Base-by-base conservation (phyloP, 2,797 vertebrate genomes). In the Danionella dracula region DNA sequence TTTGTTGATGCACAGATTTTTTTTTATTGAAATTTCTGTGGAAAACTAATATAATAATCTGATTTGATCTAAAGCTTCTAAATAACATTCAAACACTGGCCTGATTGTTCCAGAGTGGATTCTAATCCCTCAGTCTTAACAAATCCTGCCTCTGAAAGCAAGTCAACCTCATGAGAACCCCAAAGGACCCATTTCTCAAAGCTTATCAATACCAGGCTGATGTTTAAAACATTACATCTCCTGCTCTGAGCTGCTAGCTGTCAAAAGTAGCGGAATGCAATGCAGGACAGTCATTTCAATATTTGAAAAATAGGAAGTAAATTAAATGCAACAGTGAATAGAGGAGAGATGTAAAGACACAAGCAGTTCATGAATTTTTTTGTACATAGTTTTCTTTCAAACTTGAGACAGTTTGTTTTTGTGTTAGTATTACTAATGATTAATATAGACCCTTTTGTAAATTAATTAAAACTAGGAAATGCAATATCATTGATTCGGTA, bases 151-250 rank as follows among this genome's bases (percentile, higher is more conserved):
- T 72, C 51, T 44, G 15, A 69, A 64, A 67, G 72, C 71, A 70
- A 78, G 81, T 76, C 74, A 78, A 83, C 82, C 82, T 82, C 77
- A 75, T 56, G 62, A 75, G 69, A 71, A 78, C 77, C 82, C 71
- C 77, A 16, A 72, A 72, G 78, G 76, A 76, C 80, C 81, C 77
- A 84, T 86, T 85, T 83, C 70, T 87, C 82, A 83, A 56, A 49
- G 64, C 62, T 73, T 81, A 85, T 79, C 82, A 81, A 84, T 83
- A 78, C 49, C 62, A 60, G 41, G 67, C 83, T 85, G 78, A 84
- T 87, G 72, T 86, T 87, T 85, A 81, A 85, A 84, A 86, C 78
- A 85, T 81, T 8, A 70, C 46, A 50, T 69, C 48, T 68, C 71
- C 72, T 72, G 67, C 63, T 64, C 60, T 63, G 75, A 74, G 71